Evolutionary conservation across 2,888 invertebrate genomes (phyloP).

Genomic region (Carterocephalus palaemon): DNA sequence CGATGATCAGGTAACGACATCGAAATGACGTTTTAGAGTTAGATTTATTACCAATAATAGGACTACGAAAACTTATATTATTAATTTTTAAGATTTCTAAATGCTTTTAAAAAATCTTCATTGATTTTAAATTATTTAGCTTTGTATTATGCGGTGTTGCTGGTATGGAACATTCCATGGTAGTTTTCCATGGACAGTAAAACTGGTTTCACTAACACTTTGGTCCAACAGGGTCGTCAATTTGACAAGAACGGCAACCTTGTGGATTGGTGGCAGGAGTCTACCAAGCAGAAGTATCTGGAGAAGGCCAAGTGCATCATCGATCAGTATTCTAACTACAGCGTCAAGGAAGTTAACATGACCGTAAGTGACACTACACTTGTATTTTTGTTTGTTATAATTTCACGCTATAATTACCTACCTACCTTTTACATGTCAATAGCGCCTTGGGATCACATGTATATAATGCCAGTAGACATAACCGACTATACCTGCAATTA

Average conservation of each 20-base stretch:
- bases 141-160: too few relatives aligned
- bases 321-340: conserved; percentile 95
- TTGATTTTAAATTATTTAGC: too few relatives aligned
- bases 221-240: conserved; percentile 84
- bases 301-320: conserved; percentile 94
- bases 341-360: conserved; percentile 85
- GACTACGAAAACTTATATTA: too few relatives aligned
- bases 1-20: conserved; percentile 87
- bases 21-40: conserved; percentile 1
- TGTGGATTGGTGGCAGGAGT: conserved; percentile 94
- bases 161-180: too few relatives aligned
- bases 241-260: conserved; percentile 95
- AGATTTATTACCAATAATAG: too few relatives aligned
- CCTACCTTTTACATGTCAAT: too few relatives aligned
- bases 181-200: too few relatives aligned
- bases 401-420: neutral
- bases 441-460: too few relatives aligned
- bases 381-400: neutral
- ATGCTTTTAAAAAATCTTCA: neutral
- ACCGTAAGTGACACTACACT: conserved; percentile 72
- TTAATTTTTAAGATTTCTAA: too few relatives aligned
- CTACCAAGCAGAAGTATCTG: conserved; percentile 89
- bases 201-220: too few relatives aligned
- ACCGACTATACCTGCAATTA: too few relatives aligned
- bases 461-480: too few relatives aligned